Evolutionary conservation across 1,140 invertebrate genomes (phyloP).

Genomic region (Brachionus paranguensis): DNA sequence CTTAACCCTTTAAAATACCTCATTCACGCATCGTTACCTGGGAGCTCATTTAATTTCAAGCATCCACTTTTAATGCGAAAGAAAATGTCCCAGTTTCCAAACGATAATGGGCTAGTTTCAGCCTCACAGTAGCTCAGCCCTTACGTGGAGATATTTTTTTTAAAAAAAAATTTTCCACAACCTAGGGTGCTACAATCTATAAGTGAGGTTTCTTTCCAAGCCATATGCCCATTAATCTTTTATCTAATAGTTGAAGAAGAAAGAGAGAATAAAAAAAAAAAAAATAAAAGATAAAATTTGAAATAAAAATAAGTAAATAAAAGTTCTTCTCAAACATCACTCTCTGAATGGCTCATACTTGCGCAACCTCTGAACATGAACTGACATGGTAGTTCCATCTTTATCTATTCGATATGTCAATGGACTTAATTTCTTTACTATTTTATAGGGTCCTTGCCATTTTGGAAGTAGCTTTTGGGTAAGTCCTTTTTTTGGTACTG

Average conservation of each 20-base stretch:
- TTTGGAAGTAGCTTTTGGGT: constrained; percentile 11
- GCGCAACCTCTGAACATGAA: not conserved
- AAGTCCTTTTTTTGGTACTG: not conserved
- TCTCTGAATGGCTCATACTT: not conserved
- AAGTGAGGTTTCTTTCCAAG: not conserved
- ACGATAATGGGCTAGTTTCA: not conserved
- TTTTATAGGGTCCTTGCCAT: not conserved
- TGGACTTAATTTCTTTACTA: not conserved
- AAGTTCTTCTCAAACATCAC: not conserved
- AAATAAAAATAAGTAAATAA: not conserved
- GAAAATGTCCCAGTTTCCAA: not conserved
- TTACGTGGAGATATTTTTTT: not conserved
- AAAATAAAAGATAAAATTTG: not conserved
- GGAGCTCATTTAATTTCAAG: not conserved
- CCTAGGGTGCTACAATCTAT: not conserved
- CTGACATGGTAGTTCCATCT: not conserved
- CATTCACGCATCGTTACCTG: not conserved
- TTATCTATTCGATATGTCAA: not conserved
- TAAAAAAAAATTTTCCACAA: not conserved
- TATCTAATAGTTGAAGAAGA: not conserved
- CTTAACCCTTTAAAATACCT: not conserved
- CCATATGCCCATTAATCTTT: not conserved
- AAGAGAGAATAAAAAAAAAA: not conserved
- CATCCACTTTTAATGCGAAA: not conserved
- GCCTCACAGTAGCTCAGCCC: not conserved